phyloP scores from a whole-genome alignment of 2,888 invertebrate species.

The Caenorhabditis angaria region DNA sequence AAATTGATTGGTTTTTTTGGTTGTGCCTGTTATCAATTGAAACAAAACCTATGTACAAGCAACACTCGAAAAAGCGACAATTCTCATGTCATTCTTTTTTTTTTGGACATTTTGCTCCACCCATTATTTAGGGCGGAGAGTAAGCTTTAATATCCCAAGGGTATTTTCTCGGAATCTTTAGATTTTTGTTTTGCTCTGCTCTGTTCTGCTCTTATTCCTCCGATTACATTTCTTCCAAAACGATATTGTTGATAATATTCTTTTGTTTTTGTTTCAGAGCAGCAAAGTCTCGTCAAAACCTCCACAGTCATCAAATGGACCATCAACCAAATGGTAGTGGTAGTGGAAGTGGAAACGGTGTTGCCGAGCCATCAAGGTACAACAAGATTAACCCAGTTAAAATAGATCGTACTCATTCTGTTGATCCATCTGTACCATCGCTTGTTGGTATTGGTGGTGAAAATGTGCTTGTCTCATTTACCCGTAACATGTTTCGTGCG shows the following conservation, averaged over 20 bases:
- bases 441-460: constrained; percentile 23
- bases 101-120: not conserved
- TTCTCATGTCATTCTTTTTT: not conserved
- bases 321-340: constrained; percentile 16
- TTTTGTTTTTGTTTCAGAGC: not conserved
- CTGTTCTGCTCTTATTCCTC: not conserved
- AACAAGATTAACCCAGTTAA: constrained; percentile 28
- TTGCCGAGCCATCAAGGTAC: constrained; percentile 26
- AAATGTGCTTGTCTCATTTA: constrained; percentile 27
- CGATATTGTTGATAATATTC: not conserved
- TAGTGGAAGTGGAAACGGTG: constrained; percentile 25
- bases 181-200: not conserved
- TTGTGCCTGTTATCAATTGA: constrained; percentile 1
- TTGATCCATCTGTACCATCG: not conserved
- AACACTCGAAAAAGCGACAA: not conserved
- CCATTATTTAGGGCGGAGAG: constrained; percentile 2
- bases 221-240: not conserved
- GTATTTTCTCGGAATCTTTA: not conserved
- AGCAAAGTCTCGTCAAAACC: not conserved
- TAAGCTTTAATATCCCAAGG: constrained; percentile 2
- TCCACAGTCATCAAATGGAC: not conserved
- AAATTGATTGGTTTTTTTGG: constrained; percentile 3
- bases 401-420: not conserved
- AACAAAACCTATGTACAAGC: not conserved
- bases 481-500: constrained; percentile 34